Conservation (phyloP, 2,888 invertebrate genomes). For the Antitype chi region DNA sequence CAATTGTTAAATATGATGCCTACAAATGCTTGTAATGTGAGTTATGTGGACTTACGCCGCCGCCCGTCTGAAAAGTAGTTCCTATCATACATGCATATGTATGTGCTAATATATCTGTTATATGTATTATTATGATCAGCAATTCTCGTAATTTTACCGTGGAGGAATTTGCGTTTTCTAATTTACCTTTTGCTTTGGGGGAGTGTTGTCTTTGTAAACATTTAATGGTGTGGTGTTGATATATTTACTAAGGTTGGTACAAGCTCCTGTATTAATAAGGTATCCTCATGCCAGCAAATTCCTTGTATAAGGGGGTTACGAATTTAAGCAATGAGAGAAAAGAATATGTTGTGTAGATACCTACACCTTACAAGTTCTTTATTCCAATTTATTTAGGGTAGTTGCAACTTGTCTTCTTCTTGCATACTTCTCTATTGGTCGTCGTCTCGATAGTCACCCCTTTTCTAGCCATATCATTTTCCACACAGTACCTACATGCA, state of each 20-base stretch:
- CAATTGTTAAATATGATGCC: slow-evolving; percentile 63
- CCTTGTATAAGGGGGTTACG: neutral
- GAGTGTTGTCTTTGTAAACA: slow-evolving; percentile 34
- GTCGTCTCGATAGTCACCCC: too few relatives aligned
- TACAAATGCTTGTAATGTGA: slow-evolving; percentile 52
- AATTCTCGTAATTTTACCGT: slow-evolving; percentile 8
- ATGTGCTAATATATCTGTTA: slow-evolving; percentile 34
- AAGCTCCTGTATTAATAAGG: neutral
- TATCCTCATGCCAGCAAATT: neutral
- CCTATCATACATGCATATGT: slow-evolving; percentile 20
- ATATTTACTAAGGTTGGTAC: slow-evolving; percentile 36
- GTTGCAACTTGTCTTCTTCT: too few relatives aligned
- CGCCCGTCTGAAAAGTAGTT: slow-evolving; percentile 34
- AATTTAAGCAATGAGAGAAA: too few relatives aligned
- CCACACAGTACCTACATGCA: too few relatives aligned
- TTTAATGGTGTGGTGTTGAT: slow-evolving; percentile 18
- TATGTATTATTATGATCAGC: slow-evolving; percentile 20
- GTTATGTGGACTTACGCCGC: slow-evolving; percentile 40
- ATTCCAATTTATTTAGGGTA: too few relatives aligned
- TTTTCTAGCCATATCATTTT: too few relatives aligned
- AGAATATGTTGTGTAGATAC: too few relatives aligned
- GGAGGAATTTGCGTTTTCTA: slow-evolving; percentile 18
- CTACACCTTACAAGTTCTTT: too few relatives aligned
- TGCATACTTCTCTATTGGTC: too few relatives aligned
- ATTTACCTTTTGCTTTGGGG: neutral